phyloP scores from a whole-genome alignment of 2,888 invertebrate species.

The Eristalis tenax region DNA sequence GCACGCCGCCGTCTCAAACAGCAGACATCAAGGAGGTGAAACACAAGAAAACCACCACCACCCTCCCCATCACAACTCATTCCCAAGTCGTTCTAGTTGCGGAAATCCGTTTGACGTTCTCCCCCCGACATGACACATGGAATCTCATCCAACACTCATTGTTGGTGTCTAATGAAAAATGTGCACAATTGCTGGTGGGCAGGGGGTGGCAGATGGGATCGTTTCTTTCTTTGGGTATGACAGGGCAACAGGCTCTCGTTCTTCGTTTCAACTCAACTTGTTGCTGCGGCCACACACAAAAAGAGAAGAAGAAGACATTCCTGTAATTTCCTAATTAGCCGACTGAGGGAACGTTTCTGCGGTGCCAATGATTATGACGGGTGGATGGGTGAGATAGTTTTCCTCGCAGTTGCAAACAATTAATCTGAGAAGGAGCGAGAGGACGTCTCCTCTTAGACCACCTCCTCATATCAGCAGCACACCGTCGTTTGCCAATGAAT shows the following conservation, averaged over 20 bases:
- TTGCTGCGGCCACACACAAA: conserved; percentile 33
- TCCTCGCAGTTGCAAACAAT: conserved; percentile 10
- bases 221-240: conserved; percentile 23
- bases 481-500: conserved; percentile 34
- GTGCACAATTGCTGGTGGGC: conserved; percentile 13
- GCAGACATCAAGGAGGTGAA: background rate
- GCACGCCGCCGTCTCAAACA: conserved; percentile 38
- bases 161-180: conserved; percentile 64
- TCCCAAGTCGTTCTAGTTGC: conserved; percentile 23
- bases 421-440: too few species aligned
- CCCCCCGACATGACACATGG: conserved; percentile 31
- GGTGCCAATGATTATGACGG: conserved; percentile 4
- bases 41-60: background rate
- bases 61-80: background rate
- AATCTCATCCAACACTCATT: background rate
- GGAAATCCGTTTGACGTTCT: conserved; percentile 49
- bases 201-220: background rate
- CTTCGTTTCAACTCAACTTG: conserved; percentile 37
- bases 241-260: conserved; percentile 39
- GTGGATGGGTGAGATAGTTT: conserved; percentile 31
- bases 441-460: background rate
- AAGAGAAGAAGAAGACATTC: background rate
- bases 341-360: conserved; percentile 36
- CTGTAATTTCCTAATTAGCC: conserved; percentile 59
- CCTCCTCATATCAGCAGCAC: background rate